Percentiles rank a stretch among this genome's conserved stretches.
Evolutionary conservation across 2,888 invertebrate species (phyloP).

Genomic region (Pachymerium ferrugineum): DNA sequence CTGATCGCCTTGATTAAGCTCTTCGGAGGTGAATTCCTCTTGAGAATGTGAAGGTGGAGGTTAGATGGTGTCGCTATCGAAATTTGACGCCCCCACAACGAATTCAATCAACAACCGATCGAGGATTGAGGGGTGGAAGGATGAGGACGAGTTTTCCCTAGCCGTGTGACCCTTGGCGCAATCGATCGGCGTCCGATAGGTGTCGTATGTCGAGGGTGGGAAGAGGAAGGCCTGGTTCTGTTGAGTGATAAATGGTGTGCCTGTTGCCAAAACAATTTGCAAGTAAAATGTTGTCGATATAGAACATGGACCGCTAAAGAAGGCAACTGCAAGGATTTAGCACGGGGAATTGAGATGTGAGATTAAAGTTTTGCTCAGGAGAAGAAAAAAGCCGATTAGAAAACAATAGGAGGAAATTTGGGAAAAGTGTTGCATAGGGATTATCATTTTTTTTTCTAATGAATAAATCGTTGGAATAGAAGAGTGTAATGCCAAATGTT

Average conservation of each 20-base stretch:
- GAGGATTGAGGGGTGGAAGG: neutral
- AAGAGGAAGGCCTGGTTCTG: neutral
- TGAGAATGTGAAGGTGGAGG: constrained; percentile 4
- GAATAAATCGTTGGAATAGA: too few relatives aligned
- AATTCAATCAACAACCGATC: neutral
- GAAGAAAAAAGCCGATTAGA: too few relatives aligned
- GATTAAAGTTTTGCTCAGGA: too few relatives aligned
- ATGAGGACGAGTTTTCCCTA: neutral
- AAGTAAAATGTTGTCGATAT: constrained; percentile 3
- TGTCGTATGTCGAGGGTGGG: neutral
- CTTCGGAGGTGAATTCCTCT: neutral
- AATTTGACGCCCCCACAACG: constrained; percentile 8
- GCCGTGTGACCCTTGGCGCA: neutral
- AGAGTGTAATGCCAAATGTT: too few relatives aligned
- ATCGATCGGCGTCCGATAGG: neutral
- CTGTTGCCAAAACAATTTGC: constrained; percentile 7
- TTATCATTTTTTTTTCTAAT: too few relatives aligned
- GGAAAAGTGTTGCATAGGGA: too few relatives aligned
- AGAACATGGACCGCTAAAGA: neutral
- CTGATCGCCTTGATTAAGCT: constrained; percentile 8
- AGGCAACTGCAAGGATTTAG: neutral
- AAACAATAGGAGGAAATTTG: too few relatives aligned
- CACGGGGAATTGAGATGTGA: neutral
- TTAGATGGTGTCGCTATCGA: neutral
- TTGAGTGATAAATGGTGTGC: constrained; percentile 1